Base-by-base conservation (phyloP, 2,888 invertebrate species). In the Idaea straminata region DNA sequence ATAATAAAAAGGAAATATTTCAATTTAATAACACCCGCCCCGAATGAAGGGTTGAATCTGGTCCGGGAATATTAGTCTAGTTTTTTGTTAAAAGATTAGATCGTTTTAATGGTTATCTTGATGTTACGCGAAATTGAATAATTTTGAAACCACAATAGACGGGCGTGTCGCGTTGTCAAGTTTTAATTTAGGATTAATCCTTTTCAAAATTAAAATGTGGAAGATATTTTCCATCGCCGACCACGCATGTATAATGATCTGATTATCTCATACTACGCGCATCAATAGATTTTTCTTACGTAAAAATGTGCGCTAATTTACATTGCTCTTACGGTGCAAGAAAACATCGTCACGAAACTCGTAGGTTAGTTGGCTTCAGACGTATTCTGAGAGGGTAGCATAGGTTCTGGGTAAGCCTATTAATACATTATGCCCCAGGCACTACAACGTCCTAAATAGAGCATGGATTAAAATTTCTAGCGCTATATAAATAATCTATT, bases 1-100 rank as follows among this genome's bases (percentile, higher is more conserved):
- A 89, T 85, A 88, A 91, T 92, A 91, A 92, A 92, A 92, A 88
- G 85, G 82, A 88, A 92, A 92, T 92, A 92, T 92, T 91, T 92
- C 92, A 92, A 90, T 91, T 91, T 89, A 87, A 88, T 87, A 87
- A 84, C 83, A 73, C 87, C 91, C 84, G 88, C 88, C 87, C 78
- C 84, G 72, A 79, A 79, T 10, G 76, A 91, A 91, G 91, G 92
- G 92, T 91, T 90, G 73, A 85, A 81, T 85, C 82, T 84, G 83
- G 80, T 80, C 72, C 81, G 77, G 73, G 73, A 47, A 47, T 75
- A 76, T 79, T 83, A 80, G 82, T 78, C 77, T 76, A 59, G 78
- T 72, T 86, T 79, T 85, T 88, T 88, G 82, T 86, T 80, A 74
- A 68, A 76, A 86, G 89, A 91, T 91, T 88, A 87, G 81, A 82